Evolutionary conservation across 1,140 invertebrate genomes (phyloP).

Genomic region (Aradophagus sp.): DNA sequence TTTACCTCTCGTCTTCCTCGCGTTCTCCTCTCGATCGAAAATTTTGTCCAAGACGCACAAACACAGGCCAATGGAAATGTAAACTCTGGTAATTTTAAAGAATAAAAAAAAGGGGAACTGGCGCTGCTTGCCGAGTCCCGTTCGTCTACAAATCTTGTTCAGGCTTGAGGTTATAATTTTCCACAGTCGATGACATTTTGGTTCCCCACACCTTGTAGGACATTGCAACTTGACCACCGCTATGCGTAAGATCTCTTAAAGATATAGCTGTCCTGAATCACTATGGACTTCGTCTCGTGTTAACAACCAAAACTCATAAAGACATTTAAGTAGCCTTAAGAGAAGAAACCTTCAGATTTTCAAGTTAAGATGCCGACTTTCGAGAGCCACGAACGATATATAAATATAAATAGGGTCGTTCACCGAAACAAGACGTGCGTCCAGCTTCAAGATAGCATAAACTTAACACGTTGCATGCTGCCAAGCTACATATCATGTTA

Average conservation of each 20-base stretch:
- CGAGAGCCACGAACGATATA: slow-evolving; percentile 51
- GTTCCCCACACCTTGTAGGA: slow-evolving; percentile 24
- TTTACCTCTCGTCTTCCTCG: no score
- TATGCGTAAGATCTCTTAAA: slow-evolving; percentile 48
- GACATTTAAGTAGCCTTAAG: slow-evolving; percentile 66
- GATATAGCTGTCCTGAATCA: slow-evolving; percentile 38
- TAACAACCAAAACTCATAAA: slow-evolving; percentile 72
- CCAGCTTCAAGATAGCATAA: slow-evolving; percentile 53
- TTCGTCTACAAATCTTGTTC: slow-evolving; percentile 33
- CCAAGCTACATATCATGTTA: slow-evolving; percentile 54
- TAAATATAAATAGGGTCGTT: slow-evolving; percentile 60
- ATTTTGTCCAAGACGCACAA: no score
- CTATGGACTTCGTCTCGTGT: slow-evolving; percentile 62
- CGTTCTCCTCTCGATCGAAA: no score
- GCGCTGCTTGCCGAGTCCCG: slow-evolving; percentile 6
- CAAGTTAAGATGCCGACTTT: slow-evolving; percentile 59
- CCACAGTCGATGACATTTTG: slow-evolving; percentile 47
- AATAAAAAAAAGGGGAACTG: no score
- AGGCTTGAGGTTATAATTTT: slow-evolving; percentile 43
- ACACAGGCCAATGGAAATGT: no score
- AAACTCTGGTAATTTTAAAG: no score
- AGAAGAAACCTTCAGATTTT: slow-evolving; percentile 60
- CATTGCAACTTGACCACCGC: slow-evolving; percentile 46
- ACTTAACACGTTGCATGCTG: slow-evolving; percentile 56
- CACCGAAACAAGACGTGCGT: slow-evolving; percentile 58